A percentile compares a stretch with the other conserved stretches of the same genome.
These are phyloP conservation scores for Thecophora atra DNA, from an alignment of 2,888 invertebrate genomes.

Conservation along the genomic window DNA sequence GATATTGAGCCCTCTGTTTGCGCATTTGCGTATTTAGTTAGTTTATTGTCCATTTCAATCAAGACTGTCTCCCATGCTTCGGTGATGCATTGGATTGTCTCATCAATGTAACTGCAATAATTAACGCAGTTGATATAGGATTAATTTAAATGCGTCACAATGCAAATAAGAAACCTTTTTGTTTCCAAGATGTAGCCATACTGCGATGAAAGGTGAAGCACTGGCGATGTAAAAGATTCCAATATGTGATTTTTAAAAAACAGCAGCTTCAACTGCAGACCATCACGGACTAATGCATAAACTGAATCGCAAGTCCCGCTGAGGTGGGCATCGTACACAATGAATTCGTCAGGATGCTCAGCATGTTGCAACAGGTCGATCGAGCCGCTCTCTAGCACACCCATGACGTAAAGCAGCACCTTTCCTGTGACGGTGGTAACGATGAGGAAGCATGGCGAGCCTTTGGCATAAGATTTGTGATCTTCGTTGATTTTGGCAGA, in stretches of 20 bases:
- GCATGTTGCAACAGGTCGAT: constrained; percentile 72
- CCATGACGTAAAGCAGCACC: constrained; percentile 81
- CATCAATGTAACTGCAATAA: constrained; percentile 69
- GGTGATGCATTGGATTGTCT: constrained; percentile 81
- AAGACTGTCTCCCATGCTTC: constrained; percentile 96
- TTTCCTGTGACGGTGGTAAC: constrained; percentile 80
- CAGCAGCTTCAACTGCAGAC: constrained; percentile 72
- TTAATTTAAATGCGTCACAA: background rate
- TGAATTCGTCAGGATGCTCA: constrained; percentile 70
- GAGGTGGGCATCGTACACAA: constrained; percentile 73
- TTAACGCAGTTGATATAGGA: background rate
- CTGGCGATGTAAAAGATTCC: constrained; percentile 59
- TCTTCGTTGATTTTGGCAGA: constrained; percentile 68
- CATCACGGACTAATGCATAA: constrained; percentile 72
- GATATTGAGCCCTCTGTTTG: constrained; percentile 84
- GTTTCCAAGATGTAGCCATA: constrained; percentile 78
- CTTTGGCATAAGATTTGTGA: constrained; percentile 70
- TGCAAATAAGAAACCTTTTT: constrained; percentile 65
- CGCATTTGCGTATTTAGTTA: constrained; percentile 85
- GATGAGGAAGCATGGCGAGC: constrained; percentile 78
- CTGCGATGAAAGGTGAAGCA: constrained; percentile 73
- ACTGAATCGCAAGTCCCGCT: constrained; percentile 77
- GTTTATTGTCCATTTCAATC: constrained; percentile 92
- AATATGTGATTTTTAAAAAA: constrained; percentile 62
- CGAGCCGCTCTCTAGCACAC: constrained; percentile 82